Evolutionary conservation across 37 sponge, comb jelly and placozoan genomes (phyloP).

Genomic region (Tethya wilhelma): DNA sequence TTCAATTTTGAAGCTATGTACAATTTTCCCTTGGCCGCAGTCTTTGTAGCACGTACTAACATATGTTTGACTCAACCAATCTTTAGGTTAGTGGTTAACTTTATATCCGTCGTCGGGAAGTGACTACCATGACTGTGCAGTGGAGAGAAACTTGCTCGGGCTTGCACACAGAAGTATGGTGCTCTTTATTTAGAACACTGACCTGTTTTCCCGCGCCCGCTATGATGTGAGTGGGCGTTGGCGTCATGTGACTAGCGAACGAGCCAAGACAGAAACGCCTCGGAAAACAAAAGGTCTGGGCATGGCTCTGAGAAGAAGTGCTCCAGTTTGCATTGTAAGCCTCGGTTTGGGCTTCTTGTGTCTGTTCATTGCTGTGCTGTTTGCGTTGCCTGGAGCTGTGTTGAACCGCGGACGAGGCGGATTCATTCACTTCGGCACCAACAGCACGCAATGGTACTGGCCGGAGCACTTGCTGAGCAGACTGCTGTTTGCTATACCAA

Average conservation of each 20-base stretch:
- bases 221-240: not conserved
- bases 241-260: not conserved
- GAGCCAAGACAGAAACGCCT: not conserved
- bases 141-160: not conserved
- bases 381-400: slow-evolving; percentile 49
- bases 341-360: slow-evolving; percentile 9
- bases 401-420: slow-evolving; percentile 75
- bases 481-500: slow-evolving; percentile 64
- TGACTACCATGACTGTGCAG: too few species aligned
- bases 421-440: slow-evolving; percentile 23
- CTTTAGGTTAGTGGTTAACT: too few species aligned
- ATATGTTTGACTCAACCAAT: too few species aligned
- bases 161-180: not conserved
- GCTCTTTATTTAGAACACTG: not conserved
- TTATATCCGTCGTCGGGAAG: too few species aligned
- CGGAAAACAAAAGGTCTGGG: too few species aligned
- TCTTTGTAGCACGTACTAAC: too few species aligned
- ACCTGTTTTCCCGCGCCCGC: too few species aligned
- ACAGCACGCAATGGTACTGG: slow-evolving; percentile 53
- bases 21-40: too few species aligned
- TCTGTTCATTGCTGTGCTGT: not conserved
- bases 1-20: too few species aligned
- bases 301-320: not conserved
- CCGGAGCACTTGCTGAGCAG: slow-evolving; percentile 38
- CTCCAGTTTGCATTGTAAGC: not conserved